These are phyloP conservation scores for Graptemys geographica DNA, from an alignment of 2,797 vertebrate species.

Conservation along the genomic window DNA sequence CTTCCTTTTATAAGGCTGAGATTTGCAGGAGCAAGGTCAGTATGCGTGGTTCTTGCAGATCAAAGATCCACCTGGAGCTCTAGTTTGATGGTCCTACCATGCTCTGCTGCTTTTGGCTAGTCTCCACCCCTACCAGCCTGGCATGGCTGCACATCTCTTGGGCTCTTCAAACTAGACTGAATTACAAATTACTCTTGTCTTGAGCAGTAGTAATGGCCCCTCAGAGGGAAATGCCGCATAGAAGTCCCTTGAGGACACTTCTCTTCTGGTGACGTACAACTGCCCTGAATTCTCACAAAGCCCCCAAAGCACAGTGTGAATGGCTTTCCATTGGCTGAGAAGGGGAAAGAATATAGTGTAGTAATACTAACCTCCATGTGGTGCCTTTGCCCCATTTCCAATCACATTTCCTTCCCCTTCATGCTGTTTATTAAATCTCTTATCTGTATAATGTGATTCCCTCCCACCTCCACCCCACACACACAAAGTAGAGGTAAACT, in stretches of 20 bases:
- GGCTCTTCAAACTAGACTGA: not conserved
- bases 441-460: not conserved
- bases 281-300: rapidly evolving
- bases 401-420: not conserved
- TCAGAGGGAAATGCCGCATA: not conserved
- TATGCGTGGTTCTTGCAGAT: not conserved
- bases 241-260: not conserved
- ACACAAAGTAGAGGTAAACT: not conserved
- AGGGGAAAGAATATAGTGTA: not conserved
- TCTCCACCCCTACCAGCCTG: not conserved
- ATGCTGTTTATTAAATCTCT: not conserved
- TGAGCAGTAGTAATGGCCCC: not conserved
- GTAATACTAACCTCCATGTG: not conserved
- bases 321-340: not conserved
- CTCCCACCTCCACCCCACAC: not conserved
- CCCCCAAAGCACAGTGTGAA: not conserved
- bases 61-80: not conserved
- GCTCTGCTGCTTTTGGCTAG: not conserved
- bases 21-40: not conserved
- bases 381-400: not conserved
- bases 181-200: not conserved
- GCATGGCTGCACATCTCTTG: not conserved
- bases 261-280: not conserved
- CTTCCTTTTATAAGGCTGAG: not conserved
- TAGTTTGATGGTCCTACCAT: not conserved